phyloP scores from a whole-genome alignment of 2,113 vertebrate species.

The Tiliqua scincoides region DNA sequence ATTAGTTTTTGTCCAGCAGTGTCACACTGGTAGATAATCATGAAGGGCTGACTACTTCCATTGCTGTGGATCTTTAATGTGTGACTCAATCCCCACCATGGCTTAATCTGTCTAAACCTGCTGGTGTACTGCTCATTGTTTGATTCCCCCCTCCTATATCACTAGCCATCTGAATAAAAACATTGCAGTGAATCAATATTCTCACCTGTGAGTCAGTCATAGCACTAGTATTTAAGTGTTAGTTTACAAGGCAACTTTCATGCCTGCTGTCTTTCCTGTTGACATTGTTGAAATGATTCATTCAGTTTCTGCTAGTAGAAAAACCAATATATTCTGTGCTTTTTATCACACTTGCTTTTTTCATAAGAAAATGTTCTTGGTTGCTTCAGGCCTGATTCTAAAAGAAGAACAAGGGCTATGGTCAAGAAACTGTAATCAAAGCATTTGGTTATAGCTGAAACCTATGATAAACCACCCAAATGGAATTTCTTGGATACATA shows the following conservation, averaged over 20 bases:
- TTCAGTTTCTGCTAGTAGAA: neutral
- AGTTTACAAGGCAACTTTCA: neutral
- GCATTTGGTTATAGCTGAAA: neutral
- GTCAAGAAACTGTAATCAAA: neutral
- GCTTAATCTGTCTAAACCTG: neutral
- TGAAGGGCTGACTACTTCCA: neutral
- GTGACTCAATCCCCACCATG: neutral
- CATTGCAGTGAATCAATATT: neutral
- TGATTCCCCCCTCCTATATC: neutral
- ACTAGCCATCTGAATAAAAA: neutral
- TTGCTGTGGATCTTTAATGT: neutral
- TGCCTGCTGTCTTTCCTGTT: neutral
- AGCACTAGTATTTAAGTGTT: neutral
- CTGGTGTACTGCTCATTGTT: neutral
- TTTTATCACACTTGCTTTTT: neutral
- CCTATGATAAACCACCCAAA: neutral
- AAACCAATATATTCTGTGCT: neutral
- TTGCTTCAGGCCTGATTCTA: neutral
- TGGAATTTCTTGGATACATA: neutral
- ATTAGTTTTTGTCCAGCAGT: neutral
- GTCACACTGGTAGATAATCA: neutral
- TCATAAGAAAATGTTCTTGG: neutral
- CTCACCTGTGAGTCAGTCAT: neutral
- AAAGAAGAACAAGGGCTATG: neutral
- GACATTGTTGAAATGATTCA: neutral